Percentiles rank a stretch among this genome's conserved stretches.
Evolutionary conservation across 2,113 vertebrate genomes (phyloP).

Genomic region (Parotia lawesii): DNA sequence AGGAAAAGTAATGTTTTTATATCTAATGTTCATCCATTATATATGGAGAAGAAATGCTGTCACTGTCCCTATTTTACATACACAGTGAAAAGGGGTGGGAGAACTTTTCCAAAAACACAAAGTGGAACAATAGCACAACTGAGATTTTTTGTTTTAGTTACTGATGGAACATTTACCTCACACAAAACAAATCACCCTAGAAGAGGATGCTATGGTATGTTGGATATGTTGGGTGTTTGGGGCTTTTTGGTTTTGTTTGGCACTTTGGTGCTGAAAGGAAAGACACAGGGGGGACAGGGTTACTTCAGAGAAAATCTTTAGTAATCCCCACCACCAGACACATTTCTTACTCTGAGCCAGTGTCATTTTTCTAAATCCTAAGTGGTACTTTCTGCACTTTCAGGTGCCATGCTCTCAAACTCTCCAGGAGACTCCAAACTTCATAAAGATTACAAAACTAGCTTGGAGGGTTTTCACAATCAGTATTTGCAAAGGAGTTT

Average conservation of each 20-base stretch:
- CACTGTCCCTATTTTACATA: not conserved
- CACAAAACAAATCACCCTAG: not conserved
- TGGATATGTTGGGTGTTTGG: not conserved
- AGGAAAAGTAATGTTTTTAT: not conserved
- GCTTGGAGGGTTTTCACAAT: not conserved
- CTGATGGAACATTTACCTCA: not conserved
- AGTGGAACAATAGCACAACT: not conserved
- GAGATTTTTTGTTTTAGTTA: not conserved
- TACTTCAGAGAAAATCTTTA: not conserved
- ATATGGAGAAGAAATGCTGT: not conserved
- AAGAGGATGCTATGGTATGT: not conserved
- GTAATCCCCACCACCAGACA: not conserved
- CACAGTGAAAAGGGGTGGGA: not conserved
- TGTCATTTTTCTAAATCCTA: not conserved
- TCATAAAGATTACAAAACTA: not conserved
- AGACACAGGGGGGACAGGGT: fast-evolving
- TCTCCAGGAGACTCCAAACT: not conserved
- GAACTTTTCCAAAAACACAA: not conserved
- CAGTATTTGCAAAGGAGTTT: not conserved
- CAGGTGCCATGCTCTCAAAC: not conserved
- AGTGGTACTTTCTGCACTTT: not conserved
- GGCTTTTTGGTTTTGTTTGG: not conserved
- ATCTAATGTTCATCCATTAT: not conserved
- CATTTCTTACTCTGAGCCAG: not conserved
- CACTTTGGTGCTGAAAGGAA: not conserved